Evolutionary conservation across 1,140 invertebrate genomes (phyloP).

Genomic region (Ptiloglossa arizonensis): DNA sequence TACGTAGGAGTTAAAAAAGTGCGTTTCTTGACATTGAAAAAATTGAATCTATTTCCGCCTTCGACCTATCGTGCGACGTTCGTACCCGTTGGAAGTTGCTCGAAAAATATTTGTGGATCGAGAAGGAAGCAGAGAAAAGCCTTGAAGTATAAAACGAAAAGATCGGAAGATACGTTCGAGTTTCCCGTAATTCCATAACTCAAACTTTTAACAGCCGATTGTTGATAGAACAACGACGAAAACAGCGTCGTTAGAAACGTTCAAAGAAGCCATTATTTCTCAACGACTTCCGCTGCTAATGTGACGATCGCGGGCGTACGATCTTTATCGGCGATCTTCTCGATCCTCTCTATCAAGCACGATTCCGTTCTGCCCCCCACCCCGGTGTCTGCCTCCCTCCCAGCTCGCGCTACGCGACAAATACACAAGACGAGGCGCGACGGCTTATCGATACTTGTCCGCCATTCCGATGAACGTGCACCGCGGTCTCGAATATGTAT

Average conservation of each 20-base stretch:
- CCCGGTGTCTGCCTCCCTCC: no score
- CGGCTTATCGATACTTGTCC: constrained; percentile 78
- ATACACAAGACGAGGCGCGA: constrained; percentile 76
- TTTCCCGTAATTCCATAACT: constrained; percentile 41
- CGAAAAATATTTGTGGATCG: background rate
- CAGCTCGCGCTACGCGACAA: constrained; percentile 74
- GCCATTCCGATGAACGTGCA: constrained; percentile 75
- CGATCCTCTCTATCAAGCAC: constrained; percentile 53
- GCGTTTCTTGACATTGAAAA: no score
- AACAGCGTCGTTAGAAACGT: constrained; percentile 54
- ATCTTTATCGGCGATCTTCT: constrained; percentile 63
- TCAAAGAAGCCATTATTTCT: constrained; percentile 64
- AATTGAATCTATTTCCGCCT: no score
- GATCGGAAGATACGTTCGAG: constrained; percentile 19
- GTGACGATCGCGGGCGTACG: constrained; percentile 59
- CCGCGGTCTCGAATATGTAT: constrained; percentile 74
- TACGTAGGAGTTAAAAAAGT: no score
- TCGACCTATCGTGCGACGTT: no score
- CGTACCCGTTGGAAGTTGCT: no score
- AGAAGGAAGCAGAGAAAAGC: background rate
- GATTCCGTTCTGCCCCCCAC: constrained; percentile 19
- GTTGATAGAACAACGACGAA: constrained; percentile 46
- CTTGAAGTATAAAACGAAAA: constrained; percentile 18
- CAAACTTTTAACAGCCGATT: constrained; percentile 42
- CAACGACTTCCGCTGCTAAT: constrained; percentile 65